These are phyloP conservation scores for Diarsia rubi DNA, from an alignment of 2,888 invertebrate genomes.

Conservation along the genomic window DNA sequence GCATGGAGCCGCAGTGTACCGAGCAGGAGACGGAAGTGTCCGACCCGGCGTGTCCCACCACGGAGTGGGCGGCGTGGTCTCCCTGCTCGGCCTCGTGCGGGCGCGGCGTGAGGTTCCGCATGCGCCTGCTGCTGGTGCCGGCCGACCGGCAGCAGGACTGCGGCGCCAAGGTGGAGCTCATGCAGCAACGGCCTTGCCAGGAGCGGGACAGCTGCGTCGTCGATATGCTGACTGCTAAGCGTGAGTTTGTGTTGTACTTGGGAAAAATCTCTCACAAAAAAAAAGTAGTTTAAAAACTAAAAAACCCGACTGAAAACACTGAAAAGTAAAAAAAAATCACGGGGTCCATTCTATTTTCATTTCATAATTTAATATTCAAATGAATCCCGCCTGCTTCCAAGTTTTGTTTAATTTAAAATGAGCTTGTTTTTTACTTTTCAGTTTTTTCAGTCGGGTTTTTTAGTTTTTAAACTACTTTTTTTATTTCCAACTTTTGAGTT, in stretches of 20 bases:
- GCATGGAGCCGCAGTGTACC: slow-evolving; percentile 93
- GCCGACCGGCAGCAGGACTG: slow-evolving; percentile 93
- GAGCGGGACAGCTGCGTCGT: slow-evolving; percentile 93
- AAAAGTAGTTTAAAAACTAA: no score
- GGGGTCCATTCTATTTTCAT: no score
- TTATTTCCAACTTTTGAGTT: no score
- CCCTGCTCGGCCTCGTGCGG: slow-evolving; percentile 97
- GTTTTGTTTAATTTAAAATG: no score
- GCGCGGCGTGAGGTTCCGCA: slow-evolving; percentile 93
- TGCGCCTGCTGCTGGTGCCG: slow-evolving; percentile 93
- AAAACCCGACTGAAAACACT: no score
- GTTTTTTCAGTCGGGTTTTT: no score
- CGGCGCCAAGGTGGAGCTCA: slow-evolving; percentile 92
- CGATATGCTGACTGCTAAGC: slow-evolving; percentile 94
- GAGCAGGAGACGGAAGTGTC: slow-evolving; percentile 87
- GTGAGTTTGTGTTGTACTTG: slow-evolving; percentile 85
- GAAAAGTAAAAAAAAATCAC: no score
- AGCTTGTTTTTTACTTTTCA: no score
- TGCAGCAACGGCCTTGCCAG: slow-evolving; percentile 94
- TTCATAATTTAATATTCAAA: no score
- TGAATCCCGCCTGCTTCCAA: no score
- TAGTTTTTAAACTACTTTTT: no score
- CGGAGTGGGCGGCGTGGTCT: slow-evolving; percentile 97
- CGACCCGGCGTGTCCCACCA: slow-evolving; percentile 94
- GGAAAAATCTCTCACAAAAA: no score